Evolutionary conservation across 2,888 invertebrate species (phyloP).

Genomic region (Netelia melanura): DNA sequence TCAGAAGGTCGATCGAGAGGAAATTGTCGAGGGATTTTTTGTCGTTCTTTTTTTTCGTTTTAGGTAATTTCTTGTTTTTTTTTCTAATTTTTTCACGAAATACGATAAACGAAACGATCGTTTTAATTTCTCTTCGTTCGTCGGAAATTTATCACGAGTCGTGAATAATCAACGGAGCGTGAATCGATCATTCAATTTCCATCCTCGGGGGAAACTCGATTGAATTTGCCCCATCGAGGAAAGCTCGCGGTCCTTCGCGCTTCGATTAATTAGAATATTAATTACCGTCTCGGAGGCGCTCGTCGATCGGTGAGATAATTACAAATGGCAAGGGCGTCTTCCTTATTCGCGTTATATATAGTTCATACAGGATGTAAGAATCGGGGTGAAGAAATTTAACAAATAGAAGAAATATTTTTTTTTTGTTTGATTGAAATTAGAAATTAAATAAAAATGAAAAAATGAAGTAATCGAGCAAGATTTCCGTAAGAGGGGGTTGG

Average conservation of each 20-base stretch:
- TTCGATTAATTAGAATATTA: constrained; percentile 44
- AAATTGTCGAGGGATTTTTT: neutral
- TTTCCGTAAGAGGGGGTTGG: no score
- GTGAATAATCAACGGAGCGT: constrained; percentile 30
- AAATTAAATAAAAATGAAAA: neutral
- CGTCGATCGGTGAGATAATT: constrained; percentile 17
- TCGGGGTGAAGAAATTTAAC: neutral
- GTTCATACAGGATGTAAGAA: no score
- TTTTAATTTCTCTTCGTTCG: neutral
- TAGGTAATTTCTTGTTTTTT: neutral
- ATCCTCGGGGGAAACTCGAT: constrained; percentile 20
- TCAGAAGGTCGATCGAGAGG: neutral
- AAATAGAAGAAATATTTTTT: neutral
- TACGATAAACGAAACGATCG: neutral
- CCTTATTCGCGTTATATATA: neutral
- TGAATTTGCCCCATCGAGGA: constrained; percentile 23
- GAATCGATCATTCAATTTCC: constrained; percentile 43
- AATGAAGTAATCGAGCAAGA: no score
- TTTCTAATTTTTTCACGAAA: neutral
- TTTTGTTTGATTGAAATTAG: neutral
- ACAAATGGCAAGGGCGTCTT: neutral
- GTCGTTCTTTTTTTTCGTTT: neutral
- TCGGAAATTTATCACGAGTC: neutral
- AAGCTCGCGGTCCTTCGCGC: neutral
- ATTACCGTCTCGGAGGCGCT: constrained; percentile 15